Percentiles rank a stretch among this genome's conserved stretches.
Conservation (phyloP, 2,113 vertebrate species). For the Dasyurus viverrinus region DNA sequence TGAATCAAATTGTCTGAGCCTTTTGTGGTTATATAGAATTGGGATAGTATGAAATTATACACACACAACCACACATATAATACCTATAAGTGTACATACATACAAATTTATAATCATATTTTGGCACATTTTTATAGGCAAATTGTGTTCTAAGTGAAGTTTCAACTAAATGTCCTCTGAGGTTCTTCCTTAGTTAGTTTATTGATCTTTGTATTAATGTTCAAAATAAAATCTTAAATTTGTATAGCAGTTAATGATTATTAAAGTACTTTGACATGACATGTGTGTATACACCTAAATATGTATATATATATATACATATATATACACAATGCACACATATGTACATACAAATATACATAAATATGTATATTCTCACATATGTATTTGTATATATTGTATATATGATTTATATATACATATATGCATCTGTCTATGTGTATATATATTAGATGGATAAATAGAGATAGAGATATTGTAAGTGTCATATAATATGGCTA, state of each 20-base stretch:
- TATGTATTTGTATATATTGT: no score
- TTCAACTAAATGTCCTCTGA: neutral
- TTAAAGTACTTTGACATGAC: neutral
- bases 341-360: neutral
- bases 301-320: neutral
- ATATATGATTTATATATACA: neutral
- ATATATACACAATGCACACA: no score
- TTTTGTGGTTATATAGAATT: neutral
- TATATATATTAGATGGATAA: no score
- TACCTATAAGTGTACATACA: neutral
- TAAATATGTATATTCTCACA: no score
- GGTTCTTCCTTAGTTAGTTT: neutral
- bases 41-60: neutral
- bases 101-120: neutral
- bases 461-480: no score
- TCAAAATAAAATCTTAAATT: neutral
- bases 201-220: neutral
- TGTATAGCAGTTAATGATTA: neutral
- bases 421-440: neutral
- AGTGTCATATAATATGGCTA: neutral
- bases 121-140: neutral
- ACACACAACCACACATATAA: neutral
- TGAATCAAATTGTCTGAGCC: neutral
- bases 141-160: neutral
- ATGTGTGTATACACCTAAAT: neutral